These are phyloP conservation scores for Hedya salicella DNA, from an alignment of 2,888 invertebrate species.

Conservation along the genomic window DNA sequence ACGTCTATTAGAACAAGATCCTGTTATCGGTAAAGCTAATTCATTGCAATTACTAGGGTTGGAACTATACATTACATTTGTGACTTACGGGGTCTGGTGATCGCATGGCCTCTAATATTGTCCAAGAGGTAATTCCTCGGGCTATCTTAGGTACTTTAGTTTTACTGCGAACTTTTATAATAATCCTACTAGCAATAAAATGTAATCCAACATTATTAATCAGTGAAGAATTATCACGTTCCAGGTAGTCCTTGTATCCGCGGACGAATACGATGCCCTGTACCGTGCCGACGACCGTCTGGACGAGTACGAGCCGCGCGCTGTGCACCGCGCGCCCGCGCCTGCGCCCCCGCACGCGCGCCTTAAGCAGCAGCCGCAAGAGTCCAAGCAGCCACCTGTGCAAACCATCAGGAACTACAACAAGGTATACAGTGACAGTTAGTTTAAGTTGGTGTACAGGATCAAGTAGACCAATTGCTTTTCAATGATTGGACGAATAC, in stretches of 20 bases:
- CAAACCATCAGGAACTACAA: slow-evolving; percentile 94
- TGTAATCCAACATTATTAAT: too few relatives aligned
- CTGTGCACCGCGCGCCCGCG: slow-evolving; percentile 56
- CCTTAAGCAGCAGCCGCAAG: slow-evolving; percentile 70
- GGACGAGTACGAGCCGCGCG: slow-evolving; percentile 74
- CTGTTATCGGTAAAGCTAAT: too few relatives aligned
- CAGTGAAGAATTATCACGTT: too few relatives aligned
- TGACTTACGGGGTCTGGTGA: too few relatives aligned
- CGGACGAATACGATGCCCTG: slow-evolving; percentile 71
- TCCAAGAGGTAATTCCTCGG: too few relatives aligned
- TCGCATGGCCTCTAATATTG: too few relatives aligned
- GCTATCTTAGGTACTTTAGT: too few relatives aligned
- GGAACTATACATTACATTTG: too few relatives aligned
- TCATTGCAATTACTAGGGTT: too few relatives aligned
- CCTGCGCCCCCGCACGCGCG: slow-evolving; percentile 23
- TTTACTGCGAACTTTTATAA: too few relatives aligned
- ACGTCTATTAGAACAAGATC: neutral
- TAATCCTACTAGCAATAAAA: too few relatives aligned
- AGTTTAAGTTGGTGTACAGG: neutral
- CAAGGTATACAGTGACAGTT: slow-evolving; percentile 75
- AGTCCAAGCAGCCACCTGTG: slow-evolving; percentile 89
- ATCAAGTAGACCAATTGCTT: neutral
- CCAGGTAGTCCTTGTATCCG: slow-evolving; percentile 77
- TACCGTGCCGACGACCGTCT: slow-evolving; percentile 73
- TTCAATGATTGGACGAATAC: too few relatives aligned